phyloP scores from a whole-genome alignment of 2,888 invertebrate genomes.

The Herminia tarsipennalis region DNA sequence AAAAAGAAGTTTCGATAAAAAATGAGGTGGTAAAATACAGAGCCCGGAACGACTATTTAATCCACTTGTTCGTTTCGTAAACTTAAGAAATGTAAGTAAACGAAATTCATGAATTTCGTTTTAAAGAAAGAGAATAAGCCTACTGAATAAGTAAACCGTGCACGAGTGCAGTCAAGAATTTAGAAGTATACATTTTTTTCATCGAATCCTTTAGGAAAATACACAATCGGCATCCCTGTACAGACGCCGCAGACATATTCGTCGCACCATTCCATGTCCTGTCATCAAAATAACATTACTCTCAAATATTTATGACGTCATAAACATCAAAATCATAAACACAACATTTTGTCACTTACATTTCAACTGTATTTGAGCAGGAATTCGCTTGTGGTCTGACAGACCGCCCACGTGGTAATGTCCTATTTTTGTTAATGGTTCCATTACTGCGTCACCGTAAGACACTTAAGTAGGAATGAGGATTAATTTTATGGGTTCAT shows the following conservation, averaged over 20 bases:
- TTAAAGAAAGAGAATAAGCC: no score
- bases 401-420: slow-evolving; percentile 38
- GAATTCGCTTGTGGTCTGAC: slow-evolving; percentile 34
- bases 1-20: no score
- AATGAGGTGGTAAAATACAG: no score
- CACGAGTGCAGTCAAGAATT: no score
- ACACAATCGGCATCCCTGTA: no score
- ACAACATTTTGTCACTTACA: slow-evolving; percentile 18
- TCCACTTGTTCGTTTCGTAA: no score
- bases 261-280: neutral
- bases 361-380: slow-evolving; percentile 31
- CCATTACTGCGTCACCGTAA: slow-evolving; percentile 35
- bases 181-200: neutral
- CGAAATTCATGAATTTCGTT: no score
- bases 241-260: no score
- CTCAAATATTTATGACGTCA: slow-evolving; percentile 2
- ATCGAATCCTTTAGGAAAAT: no score
- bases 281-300: neutral
- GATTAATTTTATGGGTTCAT: slow-evolving; percentile 34
- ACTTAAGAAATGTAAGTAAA: no score
- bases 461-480: slow-evolving; percentile 28
- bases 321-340: slow-evolving; percentile 16
- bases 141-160: no score
- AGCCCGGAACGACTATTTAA: no score
- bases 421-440: slow-evolving; percentile 38